Evolutionary conservation across 1,140 invertebrate species (phyloP).

Genomic region (Saccostrea cuccullata): DNA sequence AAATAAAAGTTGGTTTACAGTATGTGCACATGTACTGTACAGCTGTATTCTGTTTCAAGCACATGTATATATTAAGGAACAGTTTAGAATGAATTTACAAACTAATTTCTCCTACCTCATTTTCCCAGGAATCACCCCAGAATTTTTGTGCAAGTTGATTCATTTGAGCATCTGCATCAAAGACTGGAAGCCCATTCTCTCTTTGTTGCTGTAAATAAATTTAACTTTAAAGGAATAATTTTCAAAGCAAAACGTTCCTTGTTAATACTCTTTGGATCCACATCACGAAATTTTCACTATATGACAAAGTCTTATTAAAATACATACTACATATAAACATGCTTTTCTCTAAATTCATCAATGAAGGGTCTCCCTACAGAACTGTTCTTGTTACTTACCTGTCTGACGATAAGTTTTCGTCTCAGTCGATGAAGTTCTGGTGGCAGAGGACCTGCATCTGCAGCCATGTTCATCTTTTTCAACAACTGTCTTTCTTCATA

Average conservation of each 20-base stretch:
- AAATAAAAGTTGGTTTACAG: no score
- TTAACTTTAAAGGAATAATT: neutral
- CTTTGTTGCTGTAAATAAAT: slow-evolving; percentile 78
- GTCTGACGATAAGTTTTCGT: slow-evolving; percentile 83
- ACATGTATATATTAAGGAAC: neutral
- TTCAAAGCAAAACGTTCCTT: no score
- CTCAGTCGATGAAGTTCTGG: slow-evolving; percentile 80
- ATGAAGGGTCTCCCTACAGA: no score
- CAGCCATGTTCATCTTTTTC: slow-evolving; percentile 78
- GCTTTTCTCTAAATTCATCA: no score
- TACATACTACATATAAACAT: no score
- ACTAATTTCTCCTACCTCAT: slow-evolving; percentile 33
- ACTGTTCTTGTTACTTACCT: slow-evolving; percentile 69
- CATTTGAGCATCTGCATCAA: slow-evolving; percentile 81
- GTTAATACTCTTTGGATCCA: no score
- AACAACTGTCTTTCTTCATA: slow-evolving; percentile 82
- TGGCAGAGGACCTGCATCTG: slow-evolving; percentile 75
- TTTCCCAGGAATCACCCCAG: slow-evolving; percentile 56
- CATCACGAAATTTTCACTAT: no score
- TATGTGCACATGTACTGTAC: no score
- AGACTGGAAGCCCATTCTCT: slow-evolving; percentile 81
- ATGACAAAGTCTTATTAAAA: no score
- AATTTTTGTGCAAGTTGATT: slow-evolving; percentile 59
- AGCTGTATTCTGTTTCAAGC: no score
- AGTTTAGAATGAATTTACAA: neutral